A percentile compares a stretch with the other conserved stretches of the same genome.
phyloP scores from a whole-genome alignment of 2,888 invertebrate genomes.

The Zygothrica quintamaculata region DNA sequence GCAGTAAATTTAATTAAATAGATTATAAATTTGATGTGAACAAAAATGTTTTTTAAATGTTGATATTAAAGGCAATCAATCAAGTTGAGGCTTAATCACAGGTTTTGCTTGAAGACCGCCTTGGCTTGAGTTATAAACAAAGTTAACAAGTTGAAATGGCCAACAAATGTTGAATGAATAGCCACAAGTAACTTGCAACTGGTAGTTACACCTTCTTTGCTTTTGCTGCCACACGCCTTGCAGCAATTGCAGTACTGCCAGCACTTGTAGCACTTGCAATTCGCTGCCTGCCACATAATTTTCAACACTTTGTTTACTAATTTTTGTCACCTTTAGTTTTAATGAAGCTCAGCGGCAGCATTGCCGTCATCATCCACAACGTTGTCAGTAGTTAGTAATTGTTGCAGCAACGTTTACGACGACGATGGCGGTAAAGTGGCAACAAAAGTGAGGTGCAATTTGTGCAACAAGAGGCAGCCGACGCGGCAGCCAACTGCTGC shows the following conservation, averaged over 20 bases:
- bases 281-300: slow-evolving; percentile 67
- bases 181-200: slow-evolving; percentile 2
- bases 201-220: slow-evolving; percentile 18
- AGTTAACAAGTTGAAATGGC: slow-evolving; percentile 20
- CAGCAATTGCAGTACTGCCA: slow-evolving; percentile 19
- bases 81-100: no score
- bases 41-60: background rate
- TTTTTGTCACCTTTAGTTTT: slow-evolving; percentile 80
- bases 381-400: slow-evolving; percentile 65
- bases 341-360: slow-evolving; percentile 70
- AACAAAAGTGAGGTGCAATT: slow-evolving; percentile 76
- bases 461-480: slow-evolving; percentile 69
- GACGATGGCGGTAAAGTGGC: slow-evolving; percentile 59
- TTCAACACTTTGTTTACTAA: slow-evolving; percentile 80
- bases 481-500: slow-evolving; percentile 39
- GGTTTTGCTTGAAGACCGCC: no score
- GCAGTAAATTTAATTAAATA: no score
- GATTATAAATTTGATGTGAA: no score
- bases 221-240: slow-evolving; percentile 49
- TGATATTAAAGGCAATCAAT: no score
- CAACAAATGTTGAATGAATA: no score
- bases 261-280: slow-evolving; percentile 18
- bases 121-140: background rate
- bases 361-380: slow-evolving; percentile 9
- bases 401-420: slow-evolving; percentile 67